Evolutionary conservation across 1,140 invertebrate species (phyloP).

Genomic region (Cherax quadricarinatus): DNA sequence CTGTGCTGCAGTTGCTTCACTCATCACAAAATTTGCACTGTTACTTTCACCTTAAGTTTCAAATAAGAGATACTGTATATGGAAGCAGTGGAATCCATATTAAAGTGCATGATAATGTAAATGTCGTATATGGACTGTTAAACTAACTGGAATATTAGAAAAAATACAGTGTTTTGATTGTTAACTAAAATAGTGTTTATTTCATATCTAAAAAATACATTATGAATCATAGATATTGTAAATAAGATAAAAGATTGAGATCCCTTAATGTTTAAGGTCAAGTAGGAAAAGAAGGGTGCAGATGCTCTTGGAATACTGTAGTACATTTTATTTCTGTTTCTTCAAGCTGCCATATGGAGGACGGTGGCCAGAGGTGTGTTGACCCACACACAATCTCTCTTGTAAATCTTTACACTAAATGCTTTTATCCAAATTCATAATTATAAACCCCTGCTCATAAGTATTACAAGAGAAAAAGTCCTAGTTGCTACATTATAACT

Average conservation of each 20-base stretch:
- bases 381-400: background rate
- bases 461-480: too few relatives aligned
- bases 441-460: too few relatives aligned
- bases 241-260: background rate
- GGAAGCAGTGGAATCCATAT: background rate
- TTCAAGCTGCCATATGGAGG: conserved; percentile 69
- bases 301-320: background rate
- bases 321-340: background rate
- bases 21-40: background rate
- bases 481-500: too few relatives aligned
- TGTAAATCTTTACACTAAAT: background rate
- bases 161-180: background rate
- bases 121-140: background rate
- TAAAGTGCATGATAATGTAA: background rate
- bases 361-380: conserved; percentile 72
- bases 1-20: background rate
- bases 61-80: background rate
- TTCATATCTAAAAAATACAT: background rate
- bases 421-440: background rate
- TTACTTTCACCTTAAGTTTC: background rate
- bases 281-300: background rate
- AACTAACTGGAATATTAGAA: background rate
- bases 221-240: background rate
- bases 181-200: background rate
- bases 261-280: background rate